Percentiles rank a stretch among this genome's conserved stretches.
Evolutionary conservation across 2,888 invertebrate species (phyloP).

Genomic region (Chirona hameri): DNA sequence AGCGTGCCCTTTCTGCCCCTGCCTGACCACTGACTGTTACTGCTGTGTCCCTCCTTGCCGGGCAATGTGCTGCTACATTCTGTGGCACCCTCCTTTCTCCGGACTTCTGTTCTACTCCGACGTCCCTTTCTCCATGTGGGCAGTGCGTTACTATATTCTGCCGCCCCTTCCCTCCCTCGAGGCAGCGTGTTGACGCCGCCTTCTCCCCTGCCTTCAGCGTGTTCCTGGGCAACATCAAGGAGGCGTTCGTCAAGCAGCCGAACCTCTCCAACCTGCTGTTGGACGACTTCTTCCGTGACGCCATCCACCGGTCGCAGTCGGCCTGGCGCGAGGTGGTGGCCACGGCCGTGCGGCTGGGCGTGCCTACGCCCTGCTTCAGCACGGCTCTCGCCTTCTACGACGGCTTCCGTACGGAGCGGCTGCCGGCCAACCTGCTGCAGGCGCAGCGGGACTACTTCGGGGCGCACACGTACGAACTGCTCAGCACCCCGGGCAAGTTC

Average conservation of each 20-base stretch:
- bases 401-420: slow-evolving; percentile 77
- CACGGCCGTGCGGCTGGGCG: slow-evolving; percentile 63
- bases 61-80: too few relatives aligned
- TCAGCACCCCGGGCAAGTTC: slow-evolving; percentile 78
- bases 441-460: slow-evolving; percentile 98
- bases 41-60: too few relatives aligned
- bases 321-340: slow-evolving; percentile 82
- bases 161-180: too few relatives aligned
- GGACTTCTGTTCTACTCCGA: too few relatives aligned
- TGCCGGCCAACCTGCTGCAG: slow-evolving; percentile 91
- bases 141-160: too few relatives aligned
- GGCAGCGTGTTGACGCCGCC: not conserved
- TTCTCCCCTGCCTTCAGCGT: slow-evolving; percentile 53
- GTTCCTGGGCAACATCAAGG: slow-evolving; percentile 86
- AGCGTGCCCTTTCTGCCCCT: too few relatives aligned
- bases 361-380: slow-evolving; percentile 88
- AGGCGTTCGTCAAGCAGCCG: slow-evolving; percentile 86
- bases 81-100: too few relatives aligned
- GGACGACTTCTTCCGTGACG: slow-evolving; percentile 87
- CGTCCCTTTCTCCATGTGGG: too few relatives aligned
- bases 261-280: slow-evolving; percentile 79
- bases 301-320: slow-evolving; percentile 72
- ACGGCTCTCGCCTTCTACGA: slow-evolving; percentile 96
- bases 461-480: slow-evolving; percentile 94
- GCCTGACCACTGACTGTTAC: too few relatives aligned